Base-by-base conservation (phyloP, 2,113 vertebrate genomes). In the Melospiza georgiana region DNA sequence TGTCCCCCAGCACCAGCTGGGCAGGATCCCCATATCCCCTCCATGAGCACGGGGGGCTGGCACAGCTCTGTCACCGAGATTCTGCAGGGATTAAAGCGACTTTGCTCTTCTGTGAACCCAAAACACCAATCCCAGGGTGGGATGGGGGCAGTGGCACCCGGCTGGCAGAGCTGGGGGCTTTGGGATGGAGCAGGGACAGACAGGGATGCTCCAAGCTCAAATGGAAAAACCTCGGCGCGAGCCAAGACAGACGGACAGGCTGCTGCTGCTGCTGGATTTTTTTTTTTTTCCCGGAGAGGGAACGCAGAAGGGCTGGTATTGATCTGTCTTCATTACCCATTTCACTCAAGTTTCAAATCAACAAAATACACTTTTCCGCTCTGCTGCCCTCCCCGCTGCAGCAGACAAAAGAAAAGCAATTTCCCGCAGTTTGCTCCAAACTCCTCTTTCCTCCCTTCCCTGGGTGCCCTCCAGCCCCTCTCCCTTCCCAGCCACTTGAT, bases 341-440 rank as follows among this genome's bases (percentile, higher is more conserved):
- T 98, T 98, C 98, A 98, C 98, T 98, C 98, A 98, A 98, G 98
- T 98, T 98, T 98, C 98, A 98, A 98, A 98, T 98, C 97, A 97
- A 98, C 95, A 98, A 98, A 98, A 98, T 97, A 97, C 97, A 98
- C 97, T 98, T 98, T 98, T 98, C 98, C 97, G 97, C 98, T 98
- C 91, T 52, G 93, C 97, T 97, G 97, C 93, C 78, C 97, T 97
- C 97, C 97, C 77, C 84, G 94, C 96, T 57, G 87, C 96, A 51
- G 76, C 81, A 90, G 75, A 95, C 93, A 96, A 94, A 84, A 94
- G 95, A 94, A 97, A 95, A 96, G 95, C 94, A 86, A 88, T 95
- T 97, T 96, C 96, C 87, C 52, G 57, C 93, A 82, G 84, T 90
- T 95, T 69, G 85, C 89, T 94, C 96, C 89, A 52, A 97, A 96